phyloP scores from a whole-genome alignment of 2,797 vertebrate genomes.

The Cuniculus paca region DNA sequence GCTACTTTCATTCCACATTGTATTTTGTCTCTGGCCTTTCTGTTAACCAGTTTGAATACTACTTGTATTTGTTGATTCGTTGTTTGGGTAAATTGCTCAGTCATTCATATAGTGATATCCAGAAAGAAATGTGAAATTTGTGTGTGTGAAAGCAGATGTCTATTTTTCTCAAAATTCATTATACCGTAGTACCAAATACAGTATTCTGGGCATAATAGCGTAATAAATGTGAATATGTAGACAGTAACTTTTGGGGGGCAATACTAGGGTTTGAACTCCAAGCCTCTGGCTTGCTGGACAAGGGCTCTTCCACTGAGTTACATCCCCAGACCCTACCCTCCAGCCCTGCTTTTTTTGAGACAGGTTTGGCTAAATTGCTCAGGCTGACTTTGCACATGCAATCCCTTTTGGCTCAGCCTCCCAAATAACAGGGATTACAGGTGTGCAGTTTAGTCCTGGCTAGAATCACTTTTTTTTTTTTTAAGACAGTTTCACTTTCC shows the following conservation, averaged over 20 bases:
- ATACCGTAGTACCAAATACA: neutral
- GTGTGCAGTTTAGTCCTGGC: neutral
- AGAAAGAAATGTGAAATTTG: conserved; percentile 40
- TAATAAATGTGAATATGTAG: neutral
- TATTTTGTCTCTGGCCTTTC: conserved; percentile 38
- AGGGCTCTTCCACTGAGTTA: neutral
- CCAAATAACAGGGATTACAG: neutral
- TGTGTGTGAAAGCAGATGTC: conserved; percentile 55
- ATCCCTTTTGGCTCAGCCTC: neutral
- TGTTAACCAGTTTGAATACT: conserved; percentile 15
- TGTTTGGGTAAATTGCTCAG: conserved; percentile 8
- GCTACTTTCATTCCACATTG: neutral
- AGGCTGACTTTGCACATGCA: neutral
- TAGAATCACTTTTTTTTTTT: conserved; percentile 8
- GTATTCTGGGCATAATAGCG: neutral
- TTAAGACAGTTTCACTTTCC: neutral
- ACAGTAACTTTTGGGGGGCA: neutral
- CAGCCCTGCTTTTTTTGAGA: neutral
- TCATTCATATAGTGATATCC: conserved; percentile 15
- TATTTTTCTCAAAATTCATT: conserved; percentile 1
- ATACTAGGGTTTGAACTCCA: neutral
- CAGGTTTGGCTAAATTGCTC: neutral
- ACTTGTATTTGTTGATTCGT: conserved; percentile 10
- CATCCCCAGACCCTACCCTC: neutral
- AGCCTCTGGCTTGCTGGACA: neutral